phyloP scores from a whole-genome alignment of 2,888 invertebrate genomes.

The Rotaria socialis region DNA sequence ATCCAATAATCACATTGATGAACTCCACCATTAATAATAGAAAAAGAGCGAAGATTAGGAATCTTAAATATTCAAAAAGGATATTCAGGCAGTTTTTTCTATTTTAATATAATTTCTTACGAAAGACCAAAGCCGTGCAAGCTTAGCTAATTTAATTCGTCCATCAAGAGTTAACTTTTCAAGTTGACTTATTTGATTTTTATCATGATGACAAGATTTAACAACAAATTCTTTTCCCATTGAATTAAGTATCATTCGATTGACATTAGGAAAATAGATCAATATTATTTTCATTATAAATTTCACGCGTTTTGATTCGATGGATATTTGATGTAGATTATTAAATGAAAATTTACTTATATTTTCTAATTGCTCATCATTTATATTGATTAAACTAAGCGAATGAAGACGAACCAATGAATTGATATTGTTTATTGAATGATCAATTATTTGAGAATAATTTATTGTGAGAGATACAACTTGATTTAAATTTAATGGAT shows the following conservation, averaged over 20 bases:
- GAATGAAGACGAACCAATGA: background rate
- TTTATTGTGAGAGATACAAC: background rate
- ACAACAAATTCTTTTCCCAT: background rate
- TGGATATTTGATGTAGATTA: background rate
- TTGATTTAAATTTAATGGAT: background rate
- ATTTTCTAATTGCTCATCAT: background rate
- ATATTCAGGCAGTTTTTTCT: too few relatives aligned
- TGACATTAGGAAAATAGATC: background rate
- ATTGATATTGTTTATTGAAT: background rate
- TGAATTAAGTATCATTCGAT: background rate
- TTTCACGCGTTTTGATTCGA: background rate
- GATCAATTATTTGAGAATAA: background rate
- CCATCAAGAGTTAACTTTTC: background rate
- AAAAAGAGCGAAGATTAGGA: background rate
- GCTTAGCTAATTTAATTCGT: background rate
- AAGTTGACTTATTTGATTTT: background rate
- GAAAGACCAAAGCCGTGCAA: background rate
- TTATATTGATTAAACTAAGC: background rate
- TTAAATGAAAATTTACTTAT: background rate
- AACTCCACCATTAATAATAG: background rate
- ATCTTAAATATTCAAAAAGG: background rate
- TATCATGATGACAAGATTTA: background rate
- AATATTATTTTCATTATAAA: background rate
- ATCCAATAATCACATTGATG: constrained; percentile 29
- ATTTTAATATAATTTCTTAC: background rate